Evolutionary conservation across 2,888 invertebrate species (phyloP).

Genomic region (Orthosia gothica): DNA sequence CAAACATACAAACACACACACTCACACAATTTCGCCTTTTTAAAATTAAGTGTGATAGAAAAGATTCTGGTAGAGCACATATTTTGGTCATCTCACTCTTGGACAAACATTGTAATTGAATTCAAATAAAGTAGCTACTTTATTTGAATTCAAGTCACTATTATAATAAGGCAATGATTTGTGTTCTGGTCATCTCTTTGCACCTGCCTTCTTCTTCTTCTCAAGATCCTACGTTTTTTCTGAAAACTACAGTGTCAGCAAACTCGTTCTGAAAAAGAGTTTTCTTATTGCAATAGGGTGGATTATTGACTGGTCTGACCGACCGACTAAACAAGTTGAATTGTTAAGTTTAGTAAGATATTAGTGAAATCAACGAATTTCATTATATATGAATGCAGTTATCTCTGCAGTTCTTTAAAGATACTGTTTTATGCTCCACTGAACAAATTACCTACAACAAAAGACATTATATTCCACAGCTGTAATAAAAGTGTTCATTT

Average conservation of each 20-base stretch:
- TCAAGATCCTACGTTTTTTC: too few species aligned
- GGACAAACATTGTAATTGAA: constrained; percentile 18
- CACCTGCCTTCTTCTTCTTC: too few species aligned
- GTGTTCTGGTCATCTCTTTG: too few species aligned
- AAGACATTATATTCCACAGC: constrained; percentile 13
- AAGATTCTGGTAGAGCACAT: constrained; percentile 12
- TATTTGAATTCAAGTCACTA: neutral
- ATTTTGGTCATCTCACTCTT: constrained; percentile 10
- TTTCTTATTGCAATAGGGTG: neutral
- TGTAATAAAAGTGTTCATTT: constrained; percentile 40
- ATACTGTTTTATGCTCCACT: neutral
- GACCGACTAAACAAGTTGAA: neutral
- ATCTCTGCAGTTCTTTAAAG: neutral
- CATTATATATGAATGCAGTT: neutral
- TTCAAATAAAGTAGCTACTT: neutral
- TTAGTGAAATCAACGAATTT: constrained; percentile 9
- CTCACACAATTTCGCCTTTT: too few species aligned
- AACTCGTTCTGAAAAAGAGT: neutral
- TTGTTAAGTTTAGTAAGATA: constrained; percentile 5
- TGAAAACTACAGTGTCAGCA: constrained; percentile 1
- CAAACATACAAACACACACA: too few species aligned
- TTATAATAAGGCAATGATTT: neutral
- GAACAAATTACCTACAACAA: neutral
- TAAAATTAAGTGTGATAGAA: neutral
- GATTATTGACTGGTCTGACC: too few species aligned